Evolutionary conservation across 2,113 vertebrate genomes (phyloP).

Genomic region (Chauna torquata): DNA sequence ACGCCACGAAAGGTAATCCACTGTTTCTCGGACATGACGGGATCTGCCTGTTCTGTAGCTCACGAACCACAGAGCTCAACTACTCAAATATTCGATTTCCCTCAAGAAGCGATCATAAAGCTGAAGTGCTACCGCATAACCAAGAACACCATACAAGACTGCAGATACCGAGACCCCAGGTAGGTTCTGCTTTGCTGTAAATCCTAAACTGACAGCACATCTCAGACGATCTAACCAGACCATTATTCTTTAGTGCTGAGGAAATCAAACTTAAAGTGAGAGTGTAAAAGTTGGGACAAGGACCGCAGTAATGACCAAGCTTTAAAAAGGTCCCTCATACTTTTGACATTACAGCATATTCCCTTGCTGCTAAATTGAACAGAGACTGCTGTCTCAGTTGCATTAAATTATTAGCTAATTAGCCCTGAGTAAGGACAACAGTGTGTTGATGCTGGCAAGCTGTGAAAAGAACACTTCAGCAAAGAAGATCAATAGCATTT

Average conservation of each 20-base stretch:
- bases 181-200: not conserved
- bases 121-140: not conserved
- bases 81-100: slow-evolving; percentile 7
- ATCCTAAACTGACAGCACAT: not conserved
- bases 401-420: slow-evolving; percentile 78
- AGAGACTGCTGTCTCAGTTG: slow-evolving; percentile 39
- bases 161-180: not conserved
- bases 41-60: not conserved
- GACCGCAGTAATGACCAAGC: not conserved
- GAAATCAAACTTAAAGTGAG: slow-evolving; percentile 22
- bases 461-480: slow-evolving; percentile 72
- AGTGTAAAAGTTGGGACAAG: not conserved
- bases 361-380: slow-evolving; percentile 27
- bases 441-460: slow-evolving; percentile 66
- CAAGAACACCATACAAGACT: not conserved
- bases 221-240: not conserved
- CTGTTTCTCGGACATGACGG: not conserved
- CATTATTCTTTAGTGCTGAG: not conserved
- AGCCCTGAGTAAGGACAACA: slow-evolving; percentile 65
- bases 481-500: slow-evolving; percentile 69
- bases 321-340: not conserved
- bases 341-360: not conserved
- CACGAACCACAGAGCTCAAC: not conserved
- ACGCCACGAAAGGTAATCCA: not conserved
- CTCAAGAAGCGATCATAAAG: not conserved